Conservation (phyloP, 2,113 vertebrate species). For the Henicopernis longicauda region DNA sequence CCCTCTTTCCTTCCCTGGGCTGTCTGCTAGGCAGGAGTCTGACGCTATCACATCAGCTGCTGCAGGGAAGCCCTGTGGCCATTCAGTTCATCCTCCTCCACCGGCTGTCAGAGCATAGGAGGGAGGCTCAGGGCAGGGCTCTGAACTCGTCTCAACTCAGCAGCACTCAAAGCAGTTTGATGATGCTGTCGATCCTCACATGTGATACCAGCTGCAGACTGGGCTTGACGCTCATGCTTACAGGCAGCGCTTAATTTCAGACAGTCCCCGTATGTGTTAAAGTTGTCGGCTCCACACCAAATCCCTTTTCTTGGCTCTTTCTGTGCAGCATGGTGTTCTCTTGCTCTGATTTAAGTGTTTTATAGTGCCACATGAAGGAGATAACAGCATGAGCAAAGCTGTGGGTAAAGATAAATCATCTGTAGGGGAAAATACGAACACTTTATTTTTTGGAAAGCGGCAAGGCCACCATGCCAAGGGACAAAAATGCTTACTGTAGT, state of each 20-base stretch:
- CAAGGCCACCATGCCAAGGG: background rate
- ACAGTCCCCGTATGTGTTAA: background rate
- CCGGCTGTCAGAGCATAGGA: background rate
- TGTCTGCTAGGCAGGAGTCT: conserved; percentile 5
- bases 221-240: background rate
- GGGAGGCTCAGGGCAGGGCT: background rate
- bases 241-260: background rate
- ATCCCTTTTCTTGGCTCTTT: conserved; percentile 18
- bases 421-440: background rate
- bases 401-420: conserved; percentile 35
- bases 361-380: conserved; percentile 15
- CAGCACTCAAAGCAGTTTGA: background rate
- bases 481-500: background rate
- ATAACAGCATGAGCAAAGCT: conserved; percentile 35
- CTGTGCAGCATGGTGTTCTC: background rate
- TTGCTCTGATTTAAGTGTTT: conserved; percentile 8
- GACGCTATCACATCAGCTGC: background rate
- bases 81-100: background rate
- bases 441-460: background rate
- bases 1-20: background rate
- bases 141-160: background rate
- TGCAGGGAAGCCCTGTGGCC: conserved; percentile 37
- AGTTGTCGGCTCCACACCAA: background rate
- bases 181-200: background rate
- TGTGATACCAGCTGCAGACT: background rate